Conservation (phyloP, 2,888 invertebrate species). For the Ethmia dodecea region DNA sequence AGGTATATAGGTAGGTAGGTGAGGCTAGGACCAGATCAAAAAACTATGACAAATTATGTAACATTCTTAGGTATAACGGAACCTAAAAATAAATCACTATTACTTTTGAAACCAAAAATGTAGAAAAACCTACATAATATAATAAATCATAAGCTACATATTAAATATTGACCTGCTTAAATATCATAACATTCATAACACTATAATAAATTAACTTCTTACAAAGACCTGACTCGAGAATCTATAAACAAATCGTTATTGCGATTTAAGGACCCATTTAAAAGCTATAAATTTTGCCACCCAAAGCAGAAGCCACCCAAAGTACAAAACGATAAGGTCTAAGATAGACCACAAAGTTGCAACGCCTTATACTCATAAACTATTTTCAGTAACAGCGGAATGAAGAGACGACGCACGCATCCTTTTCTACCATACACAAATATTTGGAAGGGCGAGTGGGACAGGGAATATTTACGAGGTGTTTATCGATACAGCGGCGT, state of each 20-base stretch:
- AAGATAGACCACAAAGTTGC: slow-evolving; percentile 25
- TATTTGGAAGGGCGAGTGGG: slow-evolving; percentile 32
- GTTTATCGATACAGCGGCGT: slow-evolving; percentile 72
- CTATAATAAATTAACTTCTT: slow-evolving; percentile 45
- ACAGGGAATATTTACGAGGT: slow-evolving; percentile 63
- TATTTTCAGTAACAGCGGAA: slow-evolving; percentile 69
- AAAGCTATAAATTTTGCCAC: slow-evolving; percentile 61
- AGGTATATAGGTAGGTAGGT: too few relatives aligned
- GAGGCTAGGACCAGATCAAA: too few relatives aligned
- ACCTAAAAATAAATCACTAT: too few relatives aligned
- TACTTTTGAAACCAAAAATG: neutral
- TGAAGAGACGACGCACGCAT: slow-evolving; percentile 47
- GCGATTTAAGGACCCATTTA: slow-evolving; percentile 76
- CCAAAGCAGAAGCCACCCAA: slow-evolving; percentile 29
- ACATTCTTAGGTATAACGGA: too few relatives aligned
- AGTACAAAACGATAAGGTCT: slow-evolving; percentile 24
- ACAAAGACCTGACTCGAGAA: slow-evolving; percentile 49
- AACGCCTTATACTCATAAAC: slow-evolving; percentile 64
- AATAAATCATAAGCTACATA: neutral
- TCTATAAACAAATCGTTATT: slow-evolving; percentile 76
- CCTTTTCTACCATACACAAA: slow-evolving; percentile 29
- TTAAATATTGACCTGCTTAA: too few relatives aligned
- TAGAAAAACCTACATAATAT: neutral
- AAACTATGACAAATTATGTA: too few relatives aligned
- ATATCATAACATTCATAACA: too few relatives aligned